Percentiles rank a stretch among this genome's conserved stretches.
phyloP scores from a whole-genome alignment of 2,113 vertebrate species.

The Myanophis thanlyinensis region DNA sequence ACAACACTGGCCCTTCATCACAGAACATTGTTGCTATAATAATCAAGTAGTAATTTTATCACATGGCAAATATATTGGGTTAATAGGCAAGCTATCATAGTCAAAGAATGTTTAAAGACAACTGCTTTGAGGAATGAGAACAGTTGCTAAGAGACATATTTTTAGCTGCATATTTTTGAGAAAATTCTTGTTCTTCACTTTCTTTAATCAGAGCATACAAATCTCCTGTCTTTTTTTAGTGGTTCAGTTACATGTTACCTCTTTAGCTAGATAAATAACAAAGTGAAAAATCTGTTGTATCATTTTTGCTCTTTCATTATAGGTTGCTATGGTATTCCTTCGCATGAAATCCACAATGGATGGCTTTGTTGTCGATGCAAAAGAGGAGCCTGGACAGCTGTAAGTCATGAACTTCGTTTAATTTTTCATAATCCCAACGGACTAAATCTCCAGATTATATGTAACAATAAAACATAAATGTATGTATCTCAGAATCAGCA shows the following conservation, averaged over 20 bases:
- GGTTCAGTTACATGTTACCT: conserved; percentile 19
- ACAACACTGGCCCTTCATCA: neutral
- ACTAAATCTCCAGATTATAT: neutral
- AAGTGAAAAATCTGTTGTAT: conserved; percentile 48
- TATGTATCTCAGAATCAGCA: neutral
- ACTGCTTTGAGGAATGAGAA: neutral
- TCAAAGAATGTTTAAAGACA: conserved; percentile 7
- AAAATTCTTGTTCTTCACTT: neutral
- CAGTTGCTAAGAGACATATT: neutral
- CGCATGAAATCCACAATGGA: conserved; percentile 75
- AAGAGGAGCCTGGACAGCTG: conserved; percentile 83
- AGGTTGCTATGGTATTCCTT: conserved; percentile 94
- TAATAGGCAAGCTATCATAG: neutral
- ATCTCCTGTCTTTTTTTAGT: neutral
- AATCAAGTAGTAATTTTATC: neutral
- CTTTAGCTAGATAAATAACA: conserved; percentile 28
- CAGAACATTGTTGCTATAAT: neutral
- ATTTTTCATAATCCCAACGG: neutral
- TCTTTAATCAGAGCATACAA: neutral
- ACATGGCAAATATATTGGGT: neutral
- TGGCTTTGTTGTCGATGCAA: conserved; percentile 92
- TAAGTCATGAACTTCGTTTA: conserved; percentile 72
- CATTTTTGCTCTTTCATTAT: conserved; percentile 51
- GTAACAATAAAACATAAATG: neutral
- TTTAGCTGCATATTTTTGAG: neutral